Base-by-base conservation (phyloP, 2,888 invertebrate species). In the Ochropleura leucogaster region DNA sequence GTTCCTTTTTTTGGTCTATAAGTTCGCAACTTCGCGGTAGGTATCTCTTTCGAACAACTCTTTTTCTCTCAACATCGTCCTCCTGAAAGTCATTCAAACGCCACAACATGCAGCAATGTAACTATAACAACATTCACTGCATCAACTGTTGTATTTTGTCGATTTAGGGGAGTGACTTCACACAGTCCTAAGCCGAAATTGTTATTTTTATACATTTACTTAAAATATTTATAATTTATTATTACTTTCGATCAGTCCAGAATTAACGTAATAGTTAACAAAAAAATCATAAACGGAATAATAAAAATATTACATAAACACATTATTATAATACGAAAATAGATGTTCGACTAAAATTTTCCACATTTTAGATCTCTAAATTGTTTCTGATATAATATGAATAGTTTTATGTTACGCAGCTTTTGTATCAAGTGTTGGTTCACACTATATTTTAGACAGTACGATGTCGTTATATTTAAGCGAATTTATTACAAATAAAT, bases 401-500 rank as follows among this genome's bases (percentile, higher is more conserved):
- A 42, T 51, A 40, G 42, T 59, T 64, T 51, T 77, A 42, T 46
- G 16, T 8, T 49, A 44, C 12, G 6, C 55, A 51, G 57, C 1
- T 67, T 71, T 47, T 46, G 18, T 49, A 66, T 53, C 16, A 60
- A 68, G 68, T 64, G 16, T 72, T 76, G 72, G 59, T 72, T 60
- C 60, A 47, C 73, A 75, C 65, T 70, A 72, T 79, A 62, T 77
- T 74, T 69, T 73, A 77, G 62, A 81, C 63, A 71, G 72, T 80
- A 74, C 74, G 30, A 77, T 82, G 80, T 76, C 77, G 72, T 80
- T 82, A 79, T 85, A 76, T 70, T 76, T 88, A 86, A 86, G 87
- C 65, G 78, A 87, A 86, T 85, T 86, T 88, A 86, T 79, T 86
- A 88, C 75, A 79, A 86, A 87, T 84, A 86, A 67, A 86, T 86